Base-by-base conservation (phyloP, 2,888 invertebrate genomes). In the Pristionchus japonicus region DNA sequence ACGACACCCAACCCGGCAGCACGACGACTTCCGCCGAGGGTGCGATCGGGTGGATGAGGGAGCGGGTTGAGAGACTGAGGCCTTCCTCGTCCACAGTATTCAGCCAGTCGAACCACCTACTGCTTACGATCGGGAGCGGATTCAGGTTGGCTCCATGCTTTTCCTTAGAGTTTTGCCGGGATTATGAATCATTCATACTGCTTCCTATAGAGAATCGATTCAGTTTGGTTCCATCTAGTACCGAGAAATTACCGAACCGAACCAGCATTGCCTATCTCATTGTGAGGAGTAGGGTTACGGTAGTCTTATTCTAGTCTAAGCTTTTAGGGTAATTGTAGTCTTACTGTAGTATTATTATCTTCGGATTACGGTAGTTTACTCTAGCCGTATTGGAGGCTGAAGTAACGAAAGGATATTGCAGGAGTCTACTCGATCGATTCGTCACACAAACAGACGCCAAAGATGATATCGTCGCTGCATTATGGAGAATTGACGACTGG, bases 11-110 rank as follows among this genome's bases (percentile, higher is more conserved):
- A 49, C 70, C 70, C 13, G 40, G 86, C 34, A 86, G 86, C 23
- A 70, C 27, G 6, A 40, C 43, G 0, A 86, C 67, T 13, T 87
- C 77, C 15, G 77, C 77, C 9, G 90, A 90, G 87, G 89, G 90
- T 37, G 90, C 91, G 3, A 77, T 91, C 9, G 90, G 91, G 70
- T 92, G 92, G 92, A 91, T 92, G 52, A 84, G 91, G 20, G 92
- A 92, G 61, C 64, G 91, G 64, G 91, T 92, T 4, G 92, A 92
- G 87, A 52, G 80, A 80, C 40, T 87, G 77, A 77, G 77, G 15
- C 31, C 61, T 3, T 87, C 87, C 13, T 77, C 87, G 1, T 49
- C 86, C 1, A 17, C 67, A 15, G 11, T 80, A 17, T 57, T 43
- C 87, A 87, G 31, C 17, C 77, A 80, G 6, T 57, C 49, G 9